Evolutionary conservation across 2,797 vertebrate species (phyloP), one percentile per base, ranked within the genome.

Genomic region (Prionace glauca): DNA sequence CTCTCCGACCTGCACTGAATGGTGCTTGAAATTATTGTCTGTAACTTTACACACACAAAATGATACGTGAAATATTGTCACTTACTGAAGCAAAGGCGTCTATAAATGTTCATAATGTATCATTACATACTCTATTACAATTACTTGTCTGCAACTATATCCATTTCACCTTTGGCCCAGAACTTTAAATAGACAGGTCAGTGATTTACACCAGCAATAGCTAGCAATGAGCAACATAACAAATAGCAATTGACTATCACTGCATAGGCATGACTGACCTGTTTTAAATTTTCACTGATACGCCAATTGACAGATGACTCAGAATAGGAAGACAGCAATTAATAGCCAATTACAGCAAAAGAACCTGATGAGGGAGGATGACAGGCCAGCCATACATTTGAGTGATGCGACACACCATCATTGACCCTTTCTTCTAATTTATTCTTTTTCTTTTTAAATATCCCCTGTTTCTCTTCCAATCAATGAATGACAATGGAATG

Each of bases 81-180:
- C 86, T 60, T 88, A 88, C 86, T 29, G 11, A 32, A 84, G 24
- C 86, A 29, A 60, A 88, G 45, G 22, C 12, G 3, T 65, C 32
- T 32, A 5, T 32, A 90, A 90, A 90, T 62, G 87, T 16, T 90
- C 87, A 60, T 62, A 32, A 62, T 90, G 62, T 90, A 84, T 45
- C 81, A 84, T 22, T 84, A 41, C 7, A 45, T 20, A 91, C 32
- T 91, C 26, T 56, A 91, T 91, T 91, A 91, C 88, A 32, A 65
- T 65, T 62, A n/a, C 32, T 65, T 91, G 24, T 45, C 92, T 71
- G 67, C 36, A 94, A 71, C 11, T 50, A 22, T 71, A 94, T 72
- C 67, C 29, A 45, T 72, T 94, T 94, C 41, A 94, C 92, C 69
- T 62, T 94, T 94, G 65, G 41, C 36, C 92, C 69, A 72, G 41